Base-by-base conservation (phyloP, 2,888 invertebrate genomes). In the Ennomos erosarius region DNA sequence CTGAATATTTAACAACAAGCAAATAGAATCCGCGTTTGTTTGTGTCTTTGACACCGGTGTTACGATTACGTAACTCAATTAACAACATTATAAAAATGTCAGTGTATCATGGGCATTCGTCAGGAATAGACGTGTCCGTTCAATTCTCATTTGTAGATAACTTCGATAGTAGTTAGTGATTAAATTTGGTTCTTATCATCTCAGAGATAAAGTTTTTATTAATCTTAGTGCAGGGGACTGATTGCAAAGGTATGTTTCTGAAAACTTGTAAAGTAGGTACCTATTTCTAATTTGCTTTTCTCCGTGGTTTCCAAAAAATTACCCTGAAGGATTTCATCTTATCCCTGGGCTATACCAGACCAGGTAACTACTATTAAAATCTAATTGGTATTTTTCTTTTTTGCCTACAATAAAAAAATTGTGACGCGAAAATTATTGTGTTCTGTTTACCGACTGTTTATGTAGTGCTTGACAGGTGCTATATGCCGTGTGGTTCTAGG, bases 161-260 rank as follows among this genome's bases (percentile, higher is more conserved):
- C n/a, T 12, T 42, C 39, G 12, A 57, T 37, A 45, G 38, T 42
- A 43, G 26, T 26, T 59, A 59, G 57, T 59, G 44, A 45, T 55
- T 54, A 47, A 9, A 55, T 59, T 13, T 11, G 3, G 42, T 11
- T 26, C 26, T 26, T 26, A 26, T 26, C 26, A 6, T 26, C 6
- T 26, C 6, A 26, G 6, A 26, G 26, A 26, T 26, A 26, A 26
- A 26, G 26, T 0, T 26, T 26, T 55, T 38, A 64, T 62, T 55
- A 43, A 57, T 62, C 48, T 34, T 16, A 33, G 9, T 6, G 39
- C 10, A 35, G 13, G 35, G 35, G 11, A 45, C 10, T 12, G 43
- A 16, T 12, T 38, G 35, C 8, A 10, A 60, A 64, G 61, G 66
- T 66, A 64, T 43, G 56, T 46, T 37, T 11, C 10, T 51, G 16